These are phyloP conservation scores for Pterocles burchelli DNA, from an alignment of 2,113 vertebrate genomes.

Conservation along the genomic window DNA sequence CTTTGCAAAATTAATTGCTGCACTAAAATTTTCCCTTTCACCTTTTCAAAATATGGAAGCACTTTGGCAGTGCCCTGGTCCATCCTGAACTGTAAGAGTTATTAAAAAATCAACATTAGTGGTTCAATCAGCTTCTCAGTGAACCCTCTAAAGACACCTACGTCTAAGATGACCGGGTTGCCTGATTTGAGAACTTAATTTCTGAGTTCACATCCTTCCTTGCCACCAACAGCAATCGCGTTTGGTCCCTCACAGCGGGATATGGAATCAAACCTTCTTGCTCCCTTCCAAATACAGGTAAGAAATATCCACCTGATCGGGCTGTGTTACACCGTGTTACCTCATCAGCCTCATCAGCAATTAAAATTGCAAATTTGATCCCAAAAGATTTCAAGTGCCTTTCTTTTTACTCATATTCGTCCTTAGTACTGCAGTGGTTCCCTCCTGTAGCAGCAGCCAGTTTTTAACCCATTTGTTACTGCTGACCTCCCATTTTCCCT, in stretches of 20 bases:
- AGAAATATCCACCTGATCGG: accelerated
- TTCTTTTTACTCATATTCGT: neutral
- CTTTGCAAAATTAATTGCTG: slow-evolving; percentile 50
- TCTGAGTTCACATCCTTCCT: neutral
- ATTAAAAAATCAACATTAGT: slow-evolving; percentile 40
- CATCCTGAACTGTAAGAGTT: neutral
- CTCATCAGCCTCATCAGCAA: neutral
- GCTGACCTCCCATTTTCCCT: neutral
- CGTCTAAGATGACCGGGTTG: accelerated
- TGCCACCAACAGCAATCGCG: neutral
- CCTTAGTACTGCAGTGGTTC: neutral
- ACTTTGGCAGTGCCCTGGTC: neutral
- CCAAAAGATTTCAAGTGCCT: neutral
- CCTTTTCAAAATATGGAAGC: neutral
- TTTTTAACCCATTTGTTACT: neutral
- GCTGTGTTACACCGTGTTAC: neutral
- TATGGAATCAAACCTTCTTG: neutral
- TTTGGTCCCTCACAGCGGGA: neutral
- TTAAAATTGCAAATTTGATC: neutral
- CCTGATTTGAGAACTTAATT: neutral
- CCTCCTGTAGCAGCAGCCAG: neutral
- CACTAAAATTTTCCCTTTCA: slow-evolving; percentile 22
- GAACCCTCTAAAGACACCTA: neutral
- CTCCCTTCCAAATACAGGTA: neutral
- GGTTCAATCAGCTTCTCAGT: neutral